Base-by-base conservation (phyloP, 2,888 invertebrate species). In the Itoplectis maculator region DNA sequence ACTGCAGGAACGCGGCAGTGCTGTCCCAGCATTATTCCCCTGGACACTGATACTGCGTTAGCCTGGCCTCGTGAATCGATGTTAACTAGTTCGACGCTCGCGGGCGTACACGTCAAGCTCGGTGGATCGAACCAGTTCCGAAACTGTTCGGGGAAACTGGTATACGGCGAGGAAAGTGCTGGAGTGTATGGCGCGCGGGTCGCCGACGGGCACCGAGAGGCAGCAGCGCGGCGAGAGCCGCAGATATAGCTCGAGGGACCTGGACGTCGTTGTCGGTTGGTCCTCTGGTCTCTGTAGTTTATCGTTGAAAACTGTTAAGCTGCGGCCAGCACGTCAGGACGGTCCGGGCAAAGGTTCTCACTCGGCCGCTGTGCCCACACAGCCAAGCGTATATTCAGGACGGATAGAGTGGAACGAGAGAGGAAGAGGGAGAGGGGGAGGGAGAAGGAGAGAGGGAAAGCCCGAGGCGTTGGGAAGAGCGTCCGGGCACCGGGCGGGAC, bases 281-380 rank as follows among this genome's bases (percentile, higher is more conserved):
- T 59, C 54, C 63, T 75, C 70, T 29, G 72, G 59, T 82, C 79
- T 63, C 54, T 68, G 45, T 79, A 79, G 75, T 82, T 77, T 77
- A 72, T 79, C 76, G 76, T 73, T 76, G 79, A 82, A 82, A 82
- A 82, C 82, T 82, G 76, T 82, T 82, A 82, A 79, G 76, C 82
- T 54, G 72, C 61, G 82, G 70, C 66, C 70, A 75, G 74, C 61
- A 68, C 76, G 79, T 82, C 79, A 73, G 76, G 63, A n/a, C 47
- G 72, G 68, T 76, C 54, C 35, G 74, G 54, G 66, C n/a, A n/a
- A 63, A 69, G 61, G 47, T 54, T 76, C 70, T 72, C 59, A 56
- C 56, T 76, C 61, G 37, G n/a, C 54, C 65, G 35, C 54, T 69
- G 35, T 13, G n/a, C n/a, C 9, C 61, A 45, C 56, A 70, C 65